Conservation (phyloP, 2,797 vertebrate genomes). For the Coendou prehensilis region DNA sequence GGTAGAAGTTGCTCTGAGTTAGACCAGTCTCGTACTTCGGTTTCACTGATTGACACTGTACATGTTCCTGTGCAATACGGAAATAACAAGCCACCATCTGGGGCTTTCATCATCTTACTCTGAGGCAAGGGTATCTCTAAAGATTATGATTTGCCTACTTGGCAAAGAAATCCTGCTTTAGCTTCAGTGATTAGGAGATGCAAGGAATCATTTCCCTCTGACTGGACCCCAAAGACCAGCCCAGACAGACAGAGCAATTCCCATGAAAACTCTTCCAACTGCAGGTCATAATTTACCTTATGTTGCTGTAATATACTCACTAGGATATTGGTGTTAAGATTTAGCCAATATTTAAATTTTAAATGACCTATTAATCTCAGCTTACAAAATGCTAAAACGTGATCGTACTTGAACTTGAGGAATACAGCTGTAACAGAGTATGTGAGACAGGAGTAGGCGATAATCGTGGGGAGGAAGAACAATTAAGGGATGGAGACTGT, state of each 20-base stretch:
- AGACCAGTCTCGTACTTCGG: background rate
- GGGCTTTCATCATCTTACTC: constrained; percentile 80
- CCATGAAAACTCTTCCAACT: background rate
- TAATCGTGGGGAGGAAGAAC: background rate
- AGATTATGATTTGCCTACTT: constrained; percentile 76
- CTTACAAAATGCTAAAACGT: background rate
- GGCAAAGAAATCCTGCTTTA: constrained; percentile 77
- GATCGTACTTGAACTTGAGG: background rate
- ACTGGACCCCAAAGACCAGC: background rate
- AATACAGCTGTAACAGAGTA: background rate
- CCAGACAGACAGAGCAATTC: constrained; percentile 35
- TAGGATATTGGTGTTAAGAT: constrained; percentile 45
- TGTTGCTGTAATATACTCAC: constrained; percentile 25
- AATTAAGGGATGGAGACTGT: background rate
- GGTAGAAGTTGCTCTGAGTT: background rate
- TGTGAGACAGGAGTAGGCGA: background rate
- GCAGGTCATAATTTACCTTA: background rate
- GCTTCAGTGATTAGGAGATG: constrained; percentile 81
- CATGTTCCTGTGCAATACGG: constrained; percentile 18
- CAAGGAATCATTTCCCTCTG: constrained; percentile 70
- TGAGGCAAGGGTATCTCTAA: constrained; percentile 3
- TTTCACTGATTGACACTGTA: constrained; percentile 66
- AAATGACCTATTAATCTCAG: constrained; percentile 12
- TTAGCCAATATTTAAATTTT: constrained; percentile 60
- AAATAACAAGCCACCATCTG: constrained; percentile 89